Evolutionary conservation across 2,888 invertebrate genomes (phyloP).

Genomic region (Tinea pellionella): DNA sequence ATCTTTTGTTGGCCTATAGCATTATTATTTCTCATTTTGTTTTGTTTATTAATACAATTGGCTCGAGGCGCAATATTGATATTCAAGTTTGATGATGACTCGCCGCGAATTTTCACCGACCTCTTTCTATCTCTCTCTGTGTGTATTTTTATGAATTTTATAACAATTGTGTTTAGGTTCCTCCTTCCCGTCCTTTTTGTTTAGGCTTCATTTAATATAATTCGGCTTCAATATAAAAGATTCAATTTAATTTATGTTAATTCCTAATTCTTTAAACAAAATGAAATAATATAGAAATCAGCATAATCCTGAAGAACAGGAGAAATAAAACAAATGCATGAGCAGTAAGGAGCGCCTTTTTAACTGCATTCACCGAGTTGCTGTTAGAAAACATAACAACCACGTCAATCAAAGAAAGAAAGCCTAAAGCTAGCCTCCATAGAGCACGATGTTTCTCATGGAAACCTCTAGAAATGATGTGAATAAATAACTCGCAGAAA

Average conservation of each 20-base stretch:
- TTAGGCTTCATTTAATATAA: slow-evolving; percentile 31
- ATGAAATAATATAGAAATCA: no score
- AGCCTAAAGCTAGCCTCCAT: slow-evolving; percentile 13
- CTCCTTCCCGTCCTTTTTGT: slow-evolving; percentile 45
- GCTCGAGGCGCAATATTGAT: slow-evolving; percentile 69
- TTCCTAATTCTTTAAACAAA: not conserved
- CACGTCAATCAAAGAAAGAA: slow-evolving; percentile 13
- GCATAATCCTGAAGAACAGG: no score
- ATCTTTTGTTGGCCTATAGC: slow-evolving; percentile 70
- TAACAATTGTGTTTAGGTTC: slow-evolving; percentile 51
- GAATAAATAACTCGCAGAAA: slow-evolving; percentile 70
- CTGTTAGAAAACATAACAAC: slow-evolving; percentile 7
- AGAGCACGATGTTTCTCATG: slow-evolving; percentile 40
- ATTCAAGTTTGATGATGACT: slow-evolving; percentile 70
- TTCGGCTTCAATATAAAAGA: not conserved
- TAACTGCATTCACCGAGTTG: not conserved
- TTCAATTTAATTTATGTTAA: not conserved
- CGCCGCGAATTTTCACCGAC: slow-evolving; percentile 48
- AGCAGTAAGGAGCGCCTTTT: not conserved
- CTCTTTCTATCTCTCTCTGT: slow-evolving; percentile 22
- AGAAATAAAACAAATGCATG: not conserved
- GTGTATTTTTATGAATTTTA: slow-evolving; percentile 59
- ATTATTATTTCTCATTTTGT: slow-evolving; percentile 71
- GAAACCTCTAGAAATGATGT: slow-evolving; percentile 55
- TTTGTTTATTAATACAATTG: slow-evolving; percentile 71